Percentiles rank a stretch among this genome's conserved stretches.
Evolutionary conservation across 2,888 invertebrate species (phyloP).

Genomic region (Eupithecia vulgata): DNA sequence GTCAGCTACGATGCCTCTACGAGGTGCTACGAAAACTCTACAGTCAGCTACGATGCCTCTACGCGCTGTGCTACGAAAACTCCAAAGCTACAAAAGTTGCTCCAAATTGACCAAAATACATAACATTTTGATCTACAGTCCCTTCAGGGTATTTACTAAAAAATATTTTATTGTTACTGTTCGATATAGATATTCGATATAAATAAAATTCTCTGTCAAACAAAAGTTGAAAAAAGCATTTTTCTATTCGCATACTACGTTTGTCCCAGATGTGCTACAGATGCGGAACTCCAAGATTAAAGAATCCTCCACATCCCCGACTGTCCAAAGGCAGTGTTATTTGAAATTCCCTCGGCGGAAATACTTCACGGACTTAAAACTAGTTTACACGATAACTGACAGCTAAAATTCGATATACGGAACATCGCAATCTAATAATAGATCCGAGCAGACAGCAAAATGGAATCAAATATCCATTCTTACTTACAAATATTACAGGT

Average conservation of each 20-base stretch:
- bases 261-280: neutral
- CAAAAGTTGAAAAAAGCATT: neutral
- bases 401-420: constrained; percentile 16
- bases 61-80: no score
- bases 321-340: constrained; percentile 18
- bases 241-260: neutral
- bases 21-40: no score
- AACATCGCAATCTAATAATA: constrained; percentile 3
- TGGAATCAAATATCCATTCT: neutral
- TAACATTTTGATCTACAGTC: no score
- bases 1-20: no score
- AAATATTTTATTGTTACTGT: neutral
- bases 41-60: no score
- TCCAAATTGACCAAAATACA: no score
- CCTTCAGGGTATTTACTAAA: no score
- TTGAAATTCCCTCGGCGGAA: constrained; percentile 25
- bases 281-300: constrained; percentile 7
- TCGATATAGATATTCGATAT: neutral
- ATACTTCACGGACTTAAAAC: constrained; percentile 18
- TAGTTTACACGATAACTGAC: constrained; percentile 23
- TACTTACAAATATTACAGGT: neutral
- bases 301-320: constrained; percentile 14
- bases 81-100: no score
- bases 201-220: neutral
- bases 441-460: neutral